These are phyloP conservation scores for Barbus barbus DNA, from an alignment of 2,113 vertebrate species.

Conservation along the genomic window DNA sequence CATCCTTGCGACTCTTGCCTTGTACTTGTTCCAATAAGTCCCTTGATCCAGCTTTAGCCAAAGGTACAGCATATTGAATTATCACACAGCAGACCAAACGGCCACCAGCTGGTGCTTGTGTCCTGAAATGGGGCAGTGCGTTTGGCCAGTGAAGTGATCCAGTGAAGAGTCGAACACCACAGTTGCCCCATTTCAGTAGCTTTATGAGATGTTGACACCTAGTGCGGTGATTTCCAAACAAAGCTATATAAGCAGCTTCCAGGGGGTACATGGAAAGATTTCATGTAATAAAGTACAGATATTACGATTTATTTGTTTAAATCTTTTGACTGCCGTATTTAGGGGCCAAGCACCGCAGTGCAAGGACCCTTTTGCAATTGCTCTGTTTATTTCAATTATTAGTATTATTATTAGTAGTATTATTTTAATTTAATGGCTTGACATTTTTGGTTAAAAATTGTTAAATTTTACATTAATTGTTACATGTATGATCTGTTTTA, in stretches of 20 bases:
- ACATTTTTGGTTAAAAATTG: no score
- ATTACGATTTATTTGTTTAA: not conserved
- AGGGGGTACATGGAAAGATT: not conserved
- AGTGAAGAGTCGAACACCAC: slow-evolving; percentile 4
- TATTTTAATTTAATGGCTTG: no score
- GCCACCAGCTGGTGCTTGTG: slow-evolving; percentile 46
- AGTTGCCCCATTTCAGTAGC: not conserved
- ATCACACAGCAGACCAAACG: slow-evolving; percentile 39
- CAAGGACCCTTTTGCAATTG: no score
- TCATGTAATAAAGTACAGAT: not conserved
- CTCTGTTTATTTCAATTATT: no score
- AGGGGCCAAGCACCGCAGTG: no score
- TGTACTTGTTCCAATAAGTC: slow-evolving; percentile 56
- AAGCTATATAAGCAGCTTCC: not conserved
- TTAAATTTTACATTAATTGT: no score
- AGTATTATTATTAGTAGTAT: no score
- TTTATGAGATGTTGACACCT: not conserved
- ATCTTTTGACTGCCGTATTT: no score
- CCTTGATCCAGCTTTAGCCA: slow-evolving; percentile 68
- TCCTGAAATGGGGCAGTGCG: slow-evolving; percentile 32
- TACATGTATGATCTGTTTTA: no score
- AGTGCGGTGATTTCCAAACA: not conserved
- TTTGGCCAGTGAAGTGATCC: slow-evolving; percentile 36
- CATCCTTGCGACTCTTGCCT: slow-evolving; percentile 40
- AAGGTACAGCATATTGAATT: slow-evolving; percentile 61